phyloP scores from a whole-genome alignment of 2,113 vertebrate species.

The Kryptolebias marmoratus region DNA sequence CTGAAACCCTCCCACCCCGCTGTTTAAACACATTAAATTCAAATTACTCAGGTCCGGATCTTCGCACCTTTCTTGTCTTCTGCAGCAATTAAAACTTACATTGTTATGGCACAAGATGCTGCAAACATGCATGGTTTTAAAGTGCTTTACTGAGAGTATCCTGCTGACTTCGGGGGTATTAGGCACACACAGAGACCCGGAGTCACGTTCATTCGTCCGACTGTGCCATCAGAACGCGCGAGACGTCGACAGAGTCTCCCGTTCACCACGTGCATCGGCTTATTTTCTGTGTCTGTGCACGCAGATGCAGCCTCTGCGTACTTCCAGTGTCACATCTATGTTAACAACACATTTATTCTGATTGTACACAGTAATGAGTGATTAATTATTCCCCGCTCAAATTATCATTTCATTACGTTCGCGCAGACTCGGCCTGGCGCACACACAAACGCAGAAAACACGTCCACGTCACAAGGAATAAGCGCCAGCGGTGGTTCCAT shows the following conservation, averaged over 20 bases:
- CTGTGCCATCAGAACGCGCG: conserved; percentile 23
- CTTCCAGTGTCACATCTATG: conserved; percentile 50
- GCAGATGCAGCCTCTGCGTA: not conserved
- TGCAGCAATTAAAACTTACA: not conserved
- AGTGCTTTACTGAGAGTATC: not conserved
- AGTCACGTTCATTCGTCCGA: conserved; percentile 25
- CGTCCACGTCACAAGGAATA: conserved; percentile 47
- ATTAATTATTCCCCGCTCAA: conserved; percentile 77
- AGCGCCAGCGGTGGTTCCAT: conserved; percentile 58
- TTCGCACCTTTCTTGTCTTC: not conserved
- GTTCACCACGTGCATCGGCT: not conserved
- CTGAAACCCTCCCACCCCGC: not conserved
- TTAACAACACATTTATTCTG: conserved; percentile 71
- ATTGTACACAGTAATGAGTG: conserved; percentile 69
- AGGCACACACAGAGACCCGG: not conserved
- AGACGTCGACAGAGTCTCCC: conserved; percentile 3
- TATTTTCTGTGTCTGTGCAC: not conserved
- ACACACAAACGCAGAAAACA: conserved; percentile 43
- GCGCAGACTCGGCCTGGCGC: conserved; percentile 16
- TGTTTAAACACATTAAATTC: not conserved
- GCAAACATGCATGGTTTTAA: not conserved
- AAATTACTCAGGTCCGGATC: not conserved
- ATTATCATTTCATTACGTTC: conserved; percentile 72
- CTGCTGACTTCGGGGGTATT: conserved; percentile 1
- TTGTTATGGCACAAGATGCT: not conserved